Conservation (phyloP, 2,113 vertebrate genomes). For the Dermatemys mawii region DNA sequence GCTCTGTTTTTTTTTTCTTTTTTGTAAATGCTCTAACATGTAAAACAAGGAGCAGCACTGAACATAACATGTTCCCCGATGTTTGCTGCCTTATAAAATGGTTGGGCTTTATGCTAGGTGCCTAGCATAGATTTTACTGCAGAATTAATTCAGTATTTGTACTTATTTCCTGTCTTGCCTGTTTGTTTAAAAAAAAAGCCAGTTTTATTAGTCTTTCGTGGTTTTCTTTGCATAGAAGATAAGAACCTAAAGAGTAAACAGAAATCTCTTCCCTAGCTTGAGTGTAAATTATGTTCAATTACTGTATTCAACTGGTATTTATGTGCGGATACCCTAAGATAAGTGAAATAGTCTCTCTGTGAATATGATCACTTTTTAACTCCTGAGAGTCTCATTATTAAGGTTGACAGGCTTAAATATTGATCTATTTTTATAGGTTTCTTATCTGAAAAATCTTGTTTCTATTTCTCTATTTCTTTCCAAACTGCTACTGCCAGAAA, state of each 20-base stretch:
- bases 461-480: neutral
- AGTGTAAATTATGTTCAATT: neutral
- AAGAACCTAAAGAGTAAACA: neutral
- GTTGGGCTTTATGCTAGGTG: neutral
- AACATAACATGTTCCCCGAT: neutral
- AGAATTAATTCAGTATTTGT: neutral
- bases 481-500: neutral
- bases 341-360: constrained; percentile 5
- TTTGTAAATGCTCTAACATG: neutral
- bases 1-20: neutral
- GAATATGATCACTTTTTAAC: neutral
- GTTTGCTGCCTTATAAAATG: neutral
- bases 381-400: neutral
- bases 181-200: neutral
- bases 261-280: neutral
- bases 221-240: neutral
- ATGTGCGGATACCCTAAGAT: neutral
- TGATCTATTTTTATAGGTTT: neutral
- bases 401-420: neutral
- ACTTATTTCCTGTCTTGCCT: neutral
- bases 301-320: neutral
- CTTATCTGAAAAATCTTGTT: neutral
- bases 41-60: neutral
- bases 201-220: neutral
- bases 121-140: neutral